Evolutionary conservation across 2,797 vertebrate species (phyloP).

Genomic region (Chromobotia macracanthus): DNA sequence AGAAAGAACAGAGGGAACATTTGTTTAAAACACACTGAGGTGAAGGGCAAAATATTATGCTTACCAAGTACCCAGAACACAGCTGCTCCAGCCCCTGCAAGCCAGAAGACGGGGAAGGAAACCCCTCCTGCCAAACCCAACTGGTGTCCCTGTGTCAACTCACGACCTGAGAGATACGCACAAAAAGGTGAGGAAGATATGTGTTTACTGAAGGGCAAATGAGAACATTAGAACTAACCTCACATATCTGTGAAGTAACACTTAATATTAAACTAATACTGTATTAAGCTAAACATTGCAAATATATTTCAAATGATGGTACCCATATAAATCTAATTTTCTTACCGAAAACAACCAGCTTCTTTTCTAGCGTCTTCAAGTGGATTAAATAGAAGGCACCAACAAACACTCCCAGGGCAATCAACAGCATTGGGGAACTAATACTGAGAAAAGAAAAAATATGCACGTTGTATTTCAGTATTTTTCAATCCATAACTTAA

Average conservation of each 20-base stretch:
- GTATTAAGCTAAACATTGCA: neutral
- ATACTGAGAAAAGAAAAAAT: slow-evolving; percentile 69
- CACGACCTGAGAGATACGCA: slow-evolving; percentile 75
- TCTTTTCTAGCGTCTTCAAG: slow-evolving; percentile 86
- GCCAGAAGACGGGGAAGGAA: slow-evolving; percentile 91
- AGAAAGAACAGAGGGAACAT: neutral
- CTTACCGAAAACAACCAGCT: slow-evolving; percentile 87
- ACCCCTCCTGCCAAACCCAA: slow-evolving; percentile 83
- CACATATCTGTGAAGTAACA: no score
- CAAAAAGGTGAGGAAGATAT: neutral
- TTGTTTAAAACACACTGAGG: neutral
- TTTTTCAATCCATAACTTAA: neutral
- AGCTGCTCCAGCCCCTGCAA: slow-evolving; percentile 88
- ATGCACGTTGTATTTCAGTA: neutral
- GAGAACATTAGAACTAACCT: no score
- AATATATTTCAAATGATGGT: neutral
- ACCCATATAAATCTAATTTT: slow-evolving; percentile 17
- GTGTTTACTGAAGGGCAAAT: neutral
- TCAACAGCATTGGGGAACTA: slow-evolving; percentile 89
- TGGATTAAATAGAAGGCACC: slow-evolving; percentile 93
- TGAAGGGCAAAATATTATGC: slow-evolving; percentile 40
- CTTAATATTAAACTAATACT: neutral
- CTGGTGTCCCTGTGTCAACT: slow-evolving; percentile 85
- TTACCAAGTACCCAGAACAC: slow-evolving; percentile 93
- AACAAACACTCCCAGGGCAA: slow-evolving; percentile 87